These are phyloP conservation scores for Drosophila ustulata DNA, from an alignment of 2,888 invertebrate genomes.

Conservation along the genomic window DNA sequence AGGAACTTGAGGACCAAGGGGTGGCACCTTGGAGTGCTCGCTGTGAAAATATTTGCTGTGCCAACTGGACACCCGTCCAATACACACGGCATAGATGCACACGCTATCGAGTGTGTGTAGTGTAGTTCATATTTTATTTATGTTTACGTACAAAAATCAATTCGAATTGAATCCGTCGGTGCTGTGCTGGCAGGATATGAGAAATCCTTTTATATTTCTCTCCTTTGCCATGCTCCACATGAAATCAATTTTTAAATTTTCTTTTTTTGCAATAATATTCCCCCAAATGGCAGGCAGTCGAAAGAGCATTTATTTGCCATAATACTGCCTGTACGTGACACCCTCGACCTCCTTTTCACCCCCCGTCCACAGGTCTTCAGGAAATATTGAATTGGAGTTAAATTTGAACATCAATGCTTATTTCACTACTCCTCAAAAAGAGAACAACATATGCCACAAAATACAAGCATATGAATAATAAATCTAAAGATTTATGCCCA, in stretches of 20 bases:
- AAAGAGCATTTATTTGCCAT: conserved; percentile 82
- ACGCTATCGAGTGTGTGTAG: conserved; percentile 33
- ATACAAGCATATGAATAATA: conserved; percentile 76
- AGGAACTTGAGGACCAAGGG: not conserved
- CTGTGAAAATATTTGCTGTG: conserved; percentile 71
- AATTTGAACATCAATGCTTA: conserved; percentile 46
- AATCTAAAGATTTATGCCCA: conserved; percentile 75
- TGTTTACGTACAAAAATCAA: conserved; percentile 80
- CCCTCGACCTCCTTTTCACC: not conserved
- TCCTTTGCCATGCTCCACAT: conserved; percentile 56
- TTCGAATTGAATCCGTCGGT: conserved; percentile 64
- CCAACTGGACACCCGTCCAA: conserved; percentile 36
- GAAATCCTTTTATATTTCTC: conserved; percentile 72
- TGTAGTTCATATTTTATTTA: conserved; percentile 78
- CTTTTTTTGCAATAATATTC: conserved; percentile 59
- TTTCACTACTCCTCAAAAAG: conserved; percentile 13
- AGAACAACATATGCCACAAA: conserved; percentile 18
- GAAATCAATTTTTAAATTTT: conserved; percentile 80
- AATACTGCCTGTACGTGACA: conserved; percentile 75
- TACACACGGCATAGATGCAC: conserved; percentile 10
- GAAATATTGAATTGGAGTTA: conserved; percentile 65
- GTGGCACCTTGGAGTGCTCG: conserved; percentile 27
- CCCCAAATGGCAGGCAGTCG: conserved; percentile 38
- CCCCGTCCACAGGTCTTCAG: conserved; percentile 12
- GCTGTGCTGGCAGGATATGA: conserved; percentile 43